Percentiles rank a stretch among this genome's conserved stretches.
These are phyloP conservation scores for Mystacides longicornis DNA, from an alignment of 2,888 invertebrate genomes.

Conservation along the genomic window DNA sequence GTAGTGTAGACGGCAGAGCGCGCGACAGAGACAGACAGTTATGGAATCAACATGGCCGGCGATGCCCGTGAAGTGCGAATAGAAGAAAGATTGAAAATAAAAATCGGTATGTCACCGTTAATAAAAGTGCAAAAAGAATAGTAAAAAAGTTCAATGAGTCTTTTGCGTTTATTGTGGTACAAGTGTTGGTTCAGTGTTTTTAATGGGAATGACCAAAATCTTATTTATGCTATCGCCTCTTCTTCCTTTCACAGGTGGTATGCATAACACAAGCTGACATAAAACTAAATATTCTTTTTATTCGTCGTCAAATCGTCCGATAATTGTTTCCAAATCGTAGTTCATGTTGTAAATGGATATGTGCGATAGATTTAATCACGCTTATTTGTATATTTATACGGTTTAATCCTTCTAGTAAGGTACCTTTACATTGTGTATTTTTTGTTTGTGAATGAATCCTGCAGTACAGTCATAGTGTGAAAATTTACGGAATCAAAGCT, in stretches of 20 bases:
- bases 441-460: conserved; percentile 1
- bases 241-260: conserved; percentile 48
- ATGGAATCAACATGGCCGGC: conserved; percentile 88
- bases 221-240: conserved; percentile 31
- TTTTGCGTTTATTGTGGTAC: conserved; percentile 11
- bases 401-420: not conserved
- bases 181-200: conserved; percentile 16
- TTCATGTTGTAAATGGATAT: not conserved
- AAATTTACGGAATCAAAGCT: not conserved
- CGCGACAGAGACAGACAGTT: conserved; percentile 40
- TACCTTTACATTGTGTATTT: not conserved
- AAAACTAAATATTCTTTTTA: conserved; percentile 16
- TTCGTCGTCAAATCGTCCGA: not conserved
- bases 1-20: too few relatives aligned
- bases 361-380: not conserved
- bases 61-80: conserved; percentile 84
- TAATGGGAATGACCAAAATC: conserved; percentile 6
- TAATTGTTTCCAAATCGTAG: not conserved
- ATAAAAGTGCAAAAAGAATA: conserved; percentile 20
- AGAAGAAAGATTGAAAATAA: conserved; percentile 89
- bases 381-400: not conserved
- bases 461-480: not conserved
- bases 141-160: conserved; percentile 15
- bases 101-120: conserved; percentile 71
- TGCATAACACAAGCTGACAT: conserved; percentile 28